Percentiles rank a stretch among this genome's conserved stretches.
Conservation (phyloP, 2,113 vertebrate genomes). For the Pterocles gutturalis region DNA sequence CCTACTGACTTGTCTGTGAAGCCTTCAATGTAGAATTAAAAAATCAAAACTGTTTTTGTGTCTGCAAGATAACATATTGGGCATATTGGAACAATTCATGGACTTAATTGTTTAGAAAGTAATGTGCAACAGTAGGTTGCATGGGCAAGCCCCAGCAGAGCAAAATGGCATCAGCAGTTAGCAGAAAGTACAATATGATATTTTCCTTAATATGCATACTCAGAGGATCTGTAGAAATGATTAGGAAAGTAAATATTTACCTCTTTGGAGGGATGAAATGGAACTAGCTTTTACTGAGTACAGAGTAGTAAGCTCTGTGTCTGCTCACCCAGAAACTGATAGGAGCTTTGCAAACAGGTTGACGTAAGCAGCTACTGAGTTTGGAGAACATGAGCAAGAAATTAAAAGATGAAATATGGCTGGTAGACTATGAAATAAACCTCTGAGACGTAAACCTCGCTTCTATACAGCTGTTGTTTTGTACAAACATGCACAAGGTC, state of each 20-base stretch:
- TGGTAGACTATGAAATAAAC: background rate
- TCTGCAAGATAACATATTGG: background rate
- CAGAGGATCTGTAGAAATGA: background rate
- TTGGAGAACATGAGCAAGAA: background rate
- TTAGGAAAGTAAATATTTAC: background rate
- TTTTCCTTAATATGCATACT: accelerated
- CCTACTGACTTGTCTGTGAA: background rate
- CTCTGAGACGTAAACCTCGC: background rate
- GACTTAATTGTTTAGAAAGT: background rate
- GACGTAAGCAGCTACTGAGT: background rate
- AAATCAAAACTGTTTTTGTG: background rate
- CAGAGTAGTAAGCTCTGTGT: background rate
- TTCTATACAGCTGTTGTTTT: background rate
- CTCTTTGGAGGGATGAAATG: background rate
- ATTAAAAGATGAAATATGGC: background rate
- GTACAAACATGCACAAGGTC: background rate
- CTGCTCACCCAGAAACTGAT: background rate
- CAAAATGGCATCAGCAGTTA: background rate
- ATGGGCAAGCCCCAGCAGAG: background rate
- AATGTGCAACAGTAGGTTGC: background rate
- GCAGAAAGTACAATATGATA: background rate
- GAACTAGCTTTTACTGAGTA: background rate
- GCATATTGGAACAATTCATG: background rate
- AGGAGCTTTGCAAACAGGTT: background rate
- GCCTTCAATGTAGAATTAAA: background rate